Evolutionary conservation across 2,888 invertebrate genomes (phyloP), one percentile per base, ranked within the genome.

Genomic region (Epinotia ramella): DNA sequence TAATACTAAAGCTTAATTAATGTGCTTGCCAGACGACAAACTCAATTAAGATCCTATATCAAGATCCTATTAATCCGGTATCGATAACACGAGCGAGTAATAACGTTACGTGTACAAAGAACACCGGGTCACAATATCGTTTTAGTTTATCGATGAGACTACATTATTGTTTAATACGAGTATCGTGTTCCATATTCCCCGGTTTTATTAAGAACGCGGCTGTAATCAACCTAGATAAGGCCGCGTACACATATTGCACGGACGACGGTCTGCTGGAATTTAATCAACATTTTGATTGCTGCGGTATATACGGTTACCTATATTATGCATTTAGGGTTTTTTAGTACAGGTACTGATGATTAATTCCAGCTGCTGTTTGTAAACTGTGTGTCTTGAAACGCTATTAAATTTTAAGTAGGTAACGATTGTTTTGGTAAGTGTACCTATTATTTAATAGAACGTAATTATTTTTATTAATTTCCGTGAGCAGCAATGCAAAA

Each of bases 1-100:
- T 76, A 71, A 57, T 40, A 12, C 60, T 44, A 16, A 62, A 40
- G 44, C 44, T 72, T 56, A 71, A 76, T 76, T 72, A 76, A 66
- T 67, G 76, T 72, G 76, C 71, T 57, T 72, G 44, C 67, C 71
- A 63, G 71, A 76, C 72, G 76, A 76, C 71, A 76, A 76, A 76
- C 76, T 67, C 63, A 76, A 76, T 76, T 76, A 76, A 72, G 67
- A 76, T 76, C 76, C 66, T 72, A 72, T 76, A 76, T 72, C 76
- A 76, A 76, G 76, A 76, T 76, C 71, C 63, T 63, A 76, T 76
- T 76, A 76, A 76, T 76, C 72, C 72, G 56, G 46, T 76, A 57
- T 76, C 76, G 76, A 76, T 76, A 72, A 72, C 67, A 67, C 46
- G 24, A 57, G 67, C 67, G 63, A 16, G 72, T 72, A 76, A 72